Evolutionary conservation across 2,113 vertebrate species (phyloP).

Genomic region (Panurus biarmicus): DNA sequence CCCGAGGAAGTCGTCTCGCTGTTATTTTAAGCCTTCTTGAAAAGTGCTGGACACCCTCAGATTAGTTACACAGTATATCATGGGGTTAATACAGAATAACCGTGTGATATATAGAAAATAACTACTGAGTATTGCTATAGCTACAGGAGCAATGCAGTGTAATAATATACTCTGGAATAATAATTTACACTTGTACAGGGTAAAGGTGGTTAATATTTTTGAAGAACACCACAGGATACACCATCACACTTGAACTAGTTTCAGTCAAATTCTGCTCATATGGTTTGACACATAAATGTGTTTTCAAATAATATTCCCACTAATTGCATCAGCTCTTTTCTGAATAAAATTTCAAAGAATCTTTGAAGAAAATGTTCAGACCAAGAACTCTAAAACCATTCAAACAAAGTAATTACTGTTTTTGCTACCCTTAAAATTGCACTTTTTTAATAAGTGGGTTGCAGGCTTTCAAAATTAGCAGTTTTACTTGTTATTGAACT

Average conservation of each 20-base stretch:
- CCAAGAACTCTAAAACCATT: not conserved
- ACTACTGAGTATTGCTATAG: not conserved
- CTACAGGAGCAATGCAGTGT: not conserved
- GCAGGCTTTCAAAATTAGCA: not conserved
- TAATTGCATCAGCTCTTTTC: not conserved
- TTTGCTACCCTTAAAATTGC: not conserved
- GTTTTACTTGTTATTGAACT: not conserved
- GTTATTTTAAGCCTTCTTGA: too few species aligned
- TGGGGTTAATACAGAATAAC: too few species aligned
- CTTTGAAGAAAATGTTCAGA: not conserved
- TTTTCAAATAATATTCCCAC: not conserved
- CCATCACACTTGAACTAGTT: not conserved
- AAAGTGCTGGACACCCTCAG: too few species aligned
- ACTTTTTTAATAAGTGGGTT: not conserved
- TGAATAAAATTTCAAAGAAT: not conserved
- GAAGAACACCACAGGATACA: not conserved
- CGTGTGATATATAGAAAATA: too few species aligned
- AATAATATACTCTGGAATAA: conserved; percentile 15
- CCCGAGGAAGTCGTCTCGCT: too few species aligned
- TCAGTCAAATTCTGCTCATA: not conserved
- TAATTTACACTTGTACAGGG: conserved; percentile 4
- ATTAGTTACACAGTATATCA: too few species aligned
- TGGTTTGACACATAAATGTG: not conserved
- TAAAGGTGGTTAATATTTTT: conserved; percentile 7
- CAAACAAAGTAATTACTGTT: conserved; percentile 3